phyloP scores from a whole-genome alignment of 2,113 vertebrate species.

The Brachyhypopomus gauderio region DNA sequence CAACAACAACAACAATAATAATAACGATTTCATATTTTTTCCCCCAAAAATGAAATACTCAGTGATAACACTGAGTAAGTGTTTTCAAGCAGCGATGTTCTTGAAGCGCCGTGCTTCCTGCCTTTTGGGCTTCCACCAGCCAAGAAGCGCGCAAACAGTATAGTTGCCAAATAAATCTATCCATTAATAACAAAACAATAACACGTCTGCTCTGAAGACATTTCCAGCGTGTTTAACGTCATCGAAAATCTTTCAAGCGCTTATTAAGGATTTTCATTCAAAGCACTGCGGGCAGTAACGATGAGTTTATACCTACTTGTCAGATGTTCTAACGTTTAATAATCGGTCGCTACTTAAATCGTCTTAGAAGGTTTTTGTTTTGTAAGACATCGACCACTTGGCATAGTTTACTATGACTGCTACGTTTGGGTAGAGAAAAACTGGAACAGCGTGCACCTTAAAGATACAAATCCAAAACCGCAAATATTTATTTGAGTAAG shows the following conservation, averaged over 20 bases:
- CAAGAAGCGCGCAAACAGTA: too few relatives aligned
- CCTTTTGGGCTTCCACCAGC: too few relatives aligned
- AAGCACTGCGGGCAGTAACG: slow-evolving; percentile 31
- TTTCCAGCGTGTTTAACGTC: slow-evolving; percentile 59
- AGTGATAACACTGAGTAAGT: too few relatives aligned
- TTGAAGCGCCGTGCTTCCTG: too few relatives aligned
- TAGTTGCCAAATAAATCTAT: not conserved
- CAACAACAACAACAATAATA: too few relatives aligned
- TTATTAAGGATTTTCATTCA: slow-evolving; percentile 68
- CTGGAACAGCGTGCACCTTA: not conserved
- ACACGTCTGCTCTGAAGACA: not conserved
- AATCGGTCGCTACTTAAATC: not conserved
- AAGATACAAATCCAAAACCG: slow-evolving; percentile 10
- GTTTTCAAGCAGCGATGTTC: too few relatives aligned
- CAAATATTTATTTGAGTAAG: slow-evolving; percentile 33
- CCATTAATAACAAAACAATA: not conserved
- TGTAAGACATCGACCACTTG: not conserved
- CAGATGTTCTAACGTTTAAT: not conserved
- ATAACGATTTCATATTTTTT: too few relatives aligned
- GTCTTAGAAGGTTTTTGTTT: not conserved
- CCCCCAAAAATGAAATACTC: too few relatives aligned
- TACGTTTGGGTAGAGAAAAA: not conserved
- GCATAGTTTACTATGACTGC: not conserved
- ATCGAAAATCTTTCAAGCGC: slow-evolving; percentile 67
- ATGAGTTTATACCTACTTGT: slow-evolving; percentile 12